These are phyloP conservation scores for Drosophila nigricruria DNA, from an alignment of 2,888 invertebrate species.

Conservation along the genomic window DNA sequence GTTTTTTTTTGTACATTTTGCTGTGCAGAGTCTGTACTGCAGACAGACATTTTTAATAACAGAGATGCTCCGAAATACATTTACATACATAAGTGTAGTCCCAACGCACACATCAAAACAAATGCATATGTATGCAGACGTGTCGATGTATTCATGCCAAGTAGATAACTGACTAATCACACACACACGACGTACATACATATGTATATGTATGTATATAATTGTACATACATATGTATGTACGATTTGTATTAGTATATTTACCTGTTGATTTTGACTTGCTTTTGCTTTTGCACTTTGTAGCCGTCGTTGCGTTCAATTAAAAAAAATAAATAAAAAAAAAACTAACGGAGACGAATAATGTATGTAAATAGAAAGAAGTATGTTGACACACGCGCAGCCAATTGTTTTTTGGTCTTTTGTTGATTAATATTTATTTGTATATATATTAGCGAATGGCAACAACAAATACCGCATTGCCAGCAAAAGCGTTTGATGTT, in stretches of 20 bases:
- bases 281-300: slow-evolving; percentile 30
- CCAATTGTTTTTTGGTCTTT: slow-evolving; percentile 21
- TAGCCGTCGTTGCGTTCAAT: slow-evolving; percentile 39
- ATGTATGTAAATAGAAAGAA: slow-evolving; percentile 49
- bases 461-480: slow-evolving; percentile 46
- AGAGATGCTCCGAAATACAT: slow-evolving; percentile 29
- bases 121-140: slow-evolving; percentile 13
- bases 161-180: slow-evolving; percentile 25
- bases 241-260: slow-evolving; percentile 55
- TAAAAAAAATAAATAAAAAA: slow-evolving; percentile 11
- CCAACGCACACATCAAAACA: slow-evolving; percentile 8
- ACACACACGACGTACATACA: neutral
- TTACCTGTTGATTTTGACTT: slow-evolving; percentile 76
- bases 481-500: slow-evolving; percentile 47
- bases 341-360: slow-evolving; percentile 26
- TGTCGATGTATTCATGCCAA: slow-evolving; percentile 35
- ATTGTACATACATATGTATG: slow-evolving; percentile 17
- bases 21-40: slow-evolving; percentile 2
- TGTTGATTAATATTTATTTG: slow-evolving; percentile 12
- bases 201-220: neutral
- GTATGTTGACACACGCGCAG: slow-evolving; percentile 58
- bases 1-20: slow-evolving; percentile 5
- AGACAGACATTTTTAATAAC: slow-evolving; percentile 70
- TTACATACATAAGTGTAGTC: neutral
- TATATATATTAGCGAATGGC: slow-evolving; percentile 14